Conservation (phyloP, 2,888 invertebrate species). For the Stenurella melanura region DNA sequence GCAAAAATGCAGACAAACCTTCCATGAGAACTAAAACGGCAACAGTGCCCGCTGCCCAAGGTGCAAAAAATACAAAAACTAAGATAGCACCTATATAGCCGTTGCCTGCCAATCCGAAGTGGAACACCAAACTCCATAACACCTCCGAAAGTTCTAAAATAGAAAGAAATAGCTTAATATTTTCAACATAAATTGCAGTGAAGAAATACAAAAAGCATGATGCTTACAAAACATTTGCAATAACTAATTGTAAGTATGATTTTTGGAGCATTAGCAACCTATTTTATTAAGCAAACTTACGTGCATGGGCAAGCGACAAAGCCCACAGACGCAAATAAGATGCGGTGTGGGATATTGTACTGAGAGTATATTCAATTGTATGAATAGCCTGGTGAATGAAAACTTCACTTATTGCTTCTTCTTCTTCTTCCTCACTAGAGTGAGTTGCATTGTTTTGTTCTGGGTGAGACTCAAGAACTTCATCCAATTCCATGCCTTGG, state of each 20-base stretch:
- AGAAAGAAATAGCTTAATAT: constrained; percentile 18
- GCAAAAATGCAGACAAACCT: constrained; percentile 92
- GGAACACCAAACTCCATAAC: constrained; percentile 66
- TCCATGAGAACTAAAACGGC: constrained; percentile 93
- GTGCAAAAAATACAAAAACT: constrained; percentile 81
- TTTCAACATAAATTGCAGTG: too few species aligned
- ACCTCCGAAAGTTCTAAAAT: constrained; percentile 67
- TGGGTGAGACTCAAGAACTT: constrained; percentile 67
- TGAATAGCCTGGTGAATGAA: constrained; percentile 97
- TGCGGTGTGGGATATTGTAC: constrained; percentile 97
- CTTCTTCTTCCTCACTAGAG: constrained; percentile 69
- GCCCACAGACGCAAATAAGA: constrained; percentile 98
- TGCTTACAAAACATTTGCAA: too few species aligned
- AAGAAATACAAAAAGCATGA: too few species aligned
- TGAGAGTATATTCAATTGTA: constrained; percentile 97
- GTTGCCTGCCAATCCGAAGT: constrained; percentile 60
- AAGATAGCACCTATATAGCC: constrained; percentile 73
- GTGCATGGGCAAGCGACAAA: constrained; percentile 94
- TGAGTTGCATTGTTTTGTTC: constrained; percentile 55
- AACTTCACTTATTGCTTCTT: constrained; percentile 85
- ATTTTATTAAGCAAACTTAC: constrained; percentile 76
- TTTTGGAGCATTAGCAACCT: too few species aligned
- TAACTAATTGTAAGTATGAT: too few species aligned
- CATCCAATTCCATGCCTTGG: constrained; percentile 79
- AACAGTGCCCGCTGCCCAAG: constrained; percentile 88